Conservation (phyloP, 2,888 invertebrate species). For the Chironomus tentans region DNA sequence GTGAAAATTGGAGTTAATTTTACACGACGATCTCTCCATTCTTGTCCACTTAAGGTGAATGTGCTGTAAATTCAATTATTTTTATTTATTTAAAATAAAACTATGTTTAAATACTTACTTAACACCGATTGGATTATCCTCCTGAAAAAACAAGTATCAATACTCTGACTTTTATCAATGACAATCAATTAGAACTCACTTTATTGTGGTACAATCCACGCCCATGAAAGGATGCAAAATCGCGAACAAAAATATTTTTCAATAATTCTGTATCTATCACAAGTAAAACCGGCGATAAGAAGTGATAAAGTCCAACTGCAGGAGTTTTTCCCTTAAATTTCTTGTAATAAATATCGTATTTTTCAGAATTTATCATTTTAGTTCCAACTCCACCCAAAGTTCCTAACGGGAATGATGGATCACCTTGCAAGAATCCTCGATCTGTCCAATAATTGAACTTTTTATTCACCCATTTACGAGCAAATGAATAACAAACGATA, state of each 20-base stretch:
- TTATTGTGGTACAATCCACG: constrained; percentile 29
- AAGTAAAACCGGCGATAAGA: constrained; percentile 28
- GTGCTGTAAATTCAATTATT: background rate
- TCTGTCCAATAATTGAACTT: background rate
- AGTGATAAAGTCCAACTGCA: constrained; percentile 28
- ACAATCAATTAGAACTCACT: background rate
- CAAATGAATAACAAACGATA: too few species aligned
- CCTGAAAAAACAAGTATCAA: too few species aligned
- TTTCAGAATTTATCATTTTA: background rate
- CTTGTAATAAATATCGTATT: constrained; percentile 31
- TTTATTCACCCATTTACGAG: background rate
- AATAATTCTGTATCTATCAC: constrained; percentile 28
- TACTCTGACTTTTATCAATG: too few species aligned
- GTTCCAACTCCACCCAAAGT: background rate
- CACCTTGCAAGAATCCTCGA: background rate
- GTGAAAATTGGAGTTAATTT: constrained; percentile 52
- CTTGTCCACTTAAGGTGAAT: constrained; percentile 41
- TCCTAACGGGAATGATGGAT: background rate
- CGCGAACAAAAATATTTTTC: constrained; percentile 28
- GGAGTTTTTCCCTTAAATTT: constrained; percentile 30
- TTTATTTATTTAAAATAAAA: too few species aligned
- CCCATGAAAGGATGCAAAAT: constrained; percentile 29
- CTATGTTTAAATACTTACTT: constrained; percentile 27
- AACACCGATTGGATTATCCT: constrained; percentile 36
- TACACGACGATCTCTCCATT: constrained; percentile 49